Evolutionary conservation across 2,888 invertebrate genomes (phyloP).

Genomic region (Augiades crinisus): DNA sequence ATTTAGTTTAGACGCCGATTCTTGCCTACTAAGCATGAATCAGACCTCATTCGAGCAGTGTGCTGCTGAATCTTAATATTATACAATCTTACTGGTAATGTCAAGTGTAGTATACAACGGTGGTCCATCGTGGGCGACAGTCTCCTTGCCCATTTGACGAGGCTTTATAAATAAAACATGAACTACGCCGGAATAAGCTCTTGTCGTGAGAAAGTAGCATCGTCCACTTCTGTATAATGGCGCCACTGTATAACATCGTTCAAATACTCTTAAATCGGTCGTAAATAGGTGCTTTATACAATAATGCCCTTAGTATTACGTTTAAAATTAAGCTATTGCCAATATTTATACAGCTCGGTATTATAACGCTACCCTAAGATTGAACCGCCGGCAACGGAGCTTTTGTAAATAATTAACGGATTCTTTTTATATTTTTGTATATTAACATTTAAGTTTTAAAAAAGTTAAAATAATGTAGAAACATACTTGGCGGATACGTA

Average conservation of each 20-base stretch:
- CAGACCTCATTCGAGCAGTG: slow-evolving; percentile 28
- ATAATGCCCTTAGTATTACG: slow-evolving; percentile 49
- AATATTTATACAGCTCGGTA: slow-evolving; percentile 14
- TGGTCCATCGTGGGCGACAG: slow-evolving; percentile 16
- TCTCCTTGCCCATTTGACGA: slow-evolving; percentile 11
- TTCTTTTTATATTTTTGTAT: slow-evolving; percentile 14
- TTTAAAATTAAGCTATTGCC: slow-evolving; percentile 8
- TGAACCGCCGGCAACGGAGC: neutral
- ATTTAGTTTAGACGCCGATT: slow-evolving; percentile 31
- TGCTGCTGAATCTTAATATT: slow-evolving; percentile 24
- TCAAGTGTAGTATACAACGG: slow-evolving; percentile 21
- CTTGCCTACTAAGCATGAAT: slow-evolving; percentile 34
- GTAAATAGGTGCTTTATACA: slow-evolving; percentile 41
- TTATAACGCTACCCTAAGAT: slow-evolving; percentile 8
- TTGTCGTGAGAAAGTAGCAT: slow-evolving; percentile 32
- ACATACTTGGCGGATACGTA: too few species aligned
- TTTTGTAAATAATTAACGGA: neutral
- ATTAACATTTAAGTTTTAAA: neutral
- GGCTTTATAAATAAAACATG: slow-evolving; percentile 31
- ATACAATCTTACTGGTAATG: slow-evolving; percentile 22
- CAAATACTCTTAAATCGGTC: slow-evolving; percentile 1
- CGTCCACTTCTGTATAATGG: slow-evolving; percentile 30
- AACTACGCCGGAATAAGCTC: slow-evolving; percentile 32
- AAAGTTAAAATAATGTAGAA: too few species aligned
- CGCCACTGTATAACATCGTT: slow-evolving; percentile 13